Base-by-base conservation (phyloP, 2,888 invertebrate genomes). In the Ctena decussata region DNA sequence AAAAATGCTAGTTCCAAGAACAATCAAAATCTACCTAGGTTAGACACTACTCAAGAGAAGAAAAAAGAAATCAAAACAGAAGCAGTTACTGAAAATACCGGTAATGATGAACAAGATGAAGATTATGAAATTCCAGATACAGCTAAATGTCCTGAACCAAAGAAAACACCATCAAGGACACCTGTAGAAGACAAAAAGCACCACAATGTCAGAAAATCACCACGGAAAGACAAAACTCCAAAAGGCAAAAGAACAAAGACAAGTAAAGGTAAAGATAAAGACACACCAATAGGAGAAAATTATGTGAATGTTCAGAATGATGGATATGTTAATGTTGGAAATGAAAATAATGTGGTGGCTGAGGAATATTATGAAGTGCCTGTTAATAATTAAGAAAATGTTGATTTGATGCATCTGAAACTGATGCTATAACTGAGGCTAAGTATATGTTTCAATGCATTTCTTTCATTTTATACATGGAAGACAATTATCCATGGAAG, bases 51-150 rank as follows among this genome's bases (percentile, higher is more conserved):
- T 53, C n/a, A 15, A 53, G 53, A 18, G 53, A 12, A 53, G 8
- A 53, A 8, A n/a, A 53, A 53, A n/a, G n/a, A n/a, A n/a, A n/a
- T 46, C 21, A 46, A 46, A 2, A 46, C 46, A 46, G 15, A 46
- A 46, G 21, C 6, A 15, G 21, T 15, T 46, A 21, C 11, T 18
- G n/a, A n/a, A n/a, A 46, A 18, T 12, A 46, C 21, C 8, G 35
- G 24, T 65, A 30, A 65, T 35, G 35, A 53, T 8, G 53, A 53
- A 53, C 8, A 5, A 11, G 65, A 65, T 65, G 35, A 65, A 65
- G 65, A 65, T 35, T 65, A 65, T 65, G 65, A 35, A 65, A 18
- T 65, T 12, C 65, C 65, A 65, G 65, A 65, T 21, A 12, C 65
- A 12, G 6, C 35, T 18, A 65, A 18, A 0, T 65, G 35, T 35